Conservation (phyloP, 2,797 vertebrate species). For the Sphaeramia orbicularis region DNA sequence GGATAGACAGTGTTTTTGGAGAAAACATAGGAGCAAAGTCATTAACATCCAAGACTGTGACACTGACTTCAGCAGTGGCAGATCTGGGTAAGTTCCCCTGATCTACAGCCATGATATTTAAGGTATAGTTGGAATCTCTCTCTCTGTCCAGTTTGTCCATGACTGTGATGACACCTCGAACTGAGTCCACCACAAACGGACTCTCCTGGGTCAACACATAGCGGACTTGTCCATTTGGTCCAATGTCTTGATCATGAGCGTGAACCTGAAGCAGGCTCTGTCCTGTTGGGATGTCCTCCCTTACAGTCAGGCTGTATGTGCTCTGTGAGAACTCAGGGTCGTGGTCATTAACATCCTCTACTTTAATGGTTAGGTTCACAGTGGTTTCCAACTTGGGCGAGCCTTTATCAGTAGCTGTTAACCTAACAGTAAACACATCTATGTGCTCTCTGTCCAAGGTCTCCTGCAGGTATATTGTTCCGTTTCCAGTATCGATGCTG, state of each 20-base stretch:
- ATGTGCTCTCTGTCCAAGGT: constrained; percentile 78
- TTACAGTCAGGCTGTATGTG: constrained; percentile 70
- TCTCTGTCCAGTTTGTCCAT: constrained; percentile 81
- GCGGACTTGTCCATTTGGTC: constrained; percentile 77
- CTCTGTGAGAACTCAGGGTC: constrained; percentile 77
- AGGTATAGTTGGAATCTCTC: constrained; percentile 66
- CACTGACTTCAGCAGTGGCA: constrained; percentile 66
- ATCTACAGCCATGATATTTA: constrained; percentile 76
- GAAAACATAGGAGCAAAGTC: constrained; percentile 80
- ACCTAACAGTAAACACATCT: constrained; percentile 65
- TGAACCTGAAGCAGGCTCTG: constrained; percentile 71
- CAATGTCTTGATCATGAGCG: constrained; percentile 79
- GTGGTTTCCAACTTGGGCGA: constrained; percentile 63
- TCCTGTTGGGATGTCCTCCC: constrained; percentile 78
- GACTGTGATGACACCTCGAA: constrained; percentile 77
- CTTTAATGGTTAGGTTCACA: constrained; percentile 73
- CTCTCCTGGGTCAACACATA: constrained; percentile 65
- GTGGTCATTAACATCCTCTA: constrained; percentile 85
- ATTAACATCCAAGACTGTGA: constrained; percentile 82
- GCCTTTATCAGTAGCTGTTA: constrained; percentile 80
- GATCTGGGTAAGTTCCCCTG: constrained; percentile 71
- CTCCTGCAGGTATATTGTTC: constrained; percentile 75
- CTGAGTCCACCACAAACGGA: constrained; percentile 77
- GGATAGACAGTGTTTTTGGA: constrained; percentile 68
- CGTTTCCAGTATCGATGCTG: constrained; percentile 73